phyloP scores from a whole-genome alignment of 2,113 vertebrate species.

The Odocoileus virginianus region DNA sequence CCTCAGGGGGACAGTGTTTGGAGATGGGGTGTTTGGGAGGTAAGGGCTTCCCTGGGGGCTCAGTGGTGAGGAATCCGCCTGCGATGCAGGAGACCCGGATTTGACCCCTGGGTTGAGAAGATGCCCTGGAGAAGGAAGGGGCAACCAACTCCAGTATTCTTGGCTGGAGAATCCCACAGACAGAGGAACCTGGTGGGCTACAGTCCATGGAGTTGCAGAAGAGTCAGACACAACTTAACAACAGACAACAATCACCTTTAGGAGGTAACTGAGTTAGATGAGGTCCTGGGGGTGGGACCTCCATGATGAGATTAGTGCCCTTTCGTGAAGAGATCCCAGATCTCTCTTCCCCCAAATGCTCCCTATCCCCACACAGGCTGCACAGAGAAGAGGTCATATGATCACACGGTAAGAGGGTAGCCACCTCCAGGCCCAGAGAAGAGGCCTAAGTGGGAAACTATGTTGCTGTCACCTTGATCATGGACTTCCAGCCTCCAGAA shows the following conservation, averaged over 20 bases:
- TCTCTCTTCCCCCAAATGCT: not conserved
- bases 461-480: no score
- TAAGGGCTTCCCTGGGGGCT: not conserved
- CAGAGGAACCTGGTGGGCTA: not conserved
- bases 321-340: not conserved
- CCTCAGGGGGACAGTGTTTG: not conserved
- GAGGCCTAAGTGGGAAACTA: not conserved
- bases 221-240: not conserved
- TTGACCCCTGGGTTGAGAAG: not conserved
- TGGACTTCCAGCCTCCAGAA: not conserved
- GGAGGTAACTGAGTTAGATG: not conserved
- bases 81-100: not conserved
- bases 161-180: not conserved
- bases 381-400: not conserved
- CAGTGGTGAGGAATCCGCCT: not conserved
- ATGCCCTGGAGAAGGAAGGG: not conserved
- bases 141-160: not conserved
- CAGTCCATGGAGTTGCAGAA: not conserved
- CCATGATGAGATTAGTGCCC: not conserved
- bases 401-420: accelerated
- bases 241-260: not conserved
- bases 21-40: not conserved
- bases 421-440: not conserved
- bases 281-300: not conserved
- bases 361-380: accelerated